Percentiles rank a stretch among this genome's conserved stretches.
phyloP scores from a whole-genome alignment of 1,140 invertebrate genomes.

The Drosophila cardini region DNA sequence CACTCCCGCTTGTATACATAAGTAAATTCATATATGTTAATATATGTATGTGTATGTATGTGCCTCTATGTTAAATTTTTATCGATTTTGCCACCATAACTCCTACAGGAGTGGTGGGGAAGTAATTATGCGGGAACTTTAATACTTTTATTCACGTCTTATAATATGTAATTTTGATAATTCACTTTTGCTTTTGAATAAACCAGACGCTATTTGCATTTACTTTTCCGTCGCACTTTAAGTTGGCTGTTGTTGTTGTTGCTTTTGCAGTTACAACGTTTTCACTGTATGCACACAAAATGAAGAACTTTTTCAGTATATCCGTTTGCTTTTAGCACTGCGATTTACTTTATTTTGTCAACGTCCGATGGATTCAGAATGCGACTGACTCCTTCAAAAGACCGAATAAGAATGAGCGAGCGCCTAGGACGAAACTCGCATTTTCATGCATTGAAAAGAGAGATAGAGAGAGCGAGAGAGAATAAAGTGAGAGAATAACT shows the following conservation, averaged over 20 bases:
- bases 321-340: constrained; percentile 68
- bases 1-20: constrained; percentile 37
- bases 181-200: constrained; percentile 36
- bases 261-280: constrained; percentile 28
- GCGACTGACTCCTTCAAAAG: constrained; percentile 78
- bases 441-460: constrained; percentile 24
- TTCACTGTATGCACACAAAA: constrained; percentile 45
- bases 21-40: constrained; percentile 19
- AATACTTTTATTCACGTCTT: constrained; percentile 24
- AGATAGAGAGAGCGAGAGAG: constrained; percentile 4
- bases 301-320: constrained; percentile 50
- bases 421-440: constrained; percentile 67
- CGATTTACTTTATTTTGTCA: constrained; percentile 50
- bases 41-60: constrained; percentile 36
- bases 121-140: constrained; percentile 27
- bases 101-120: constrained; percentile 46
- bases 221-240: constrained; percentile 46
- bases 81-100: constrained; percentile 69
- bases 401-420: constrained; percentile 77
- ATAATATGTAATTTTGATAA: neutral
- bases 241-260: constrained; percentile 28
- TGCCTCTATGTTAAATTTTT: constrained; percentile 61
- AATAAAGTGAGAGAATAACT: neutral
- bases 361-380: constrained; percentile 62
- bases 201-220: constrained; percentile 24